Base-by-base conservation (phyloP, 1,140 invertebrate species). In the Penaeus chinensis region DNA sequence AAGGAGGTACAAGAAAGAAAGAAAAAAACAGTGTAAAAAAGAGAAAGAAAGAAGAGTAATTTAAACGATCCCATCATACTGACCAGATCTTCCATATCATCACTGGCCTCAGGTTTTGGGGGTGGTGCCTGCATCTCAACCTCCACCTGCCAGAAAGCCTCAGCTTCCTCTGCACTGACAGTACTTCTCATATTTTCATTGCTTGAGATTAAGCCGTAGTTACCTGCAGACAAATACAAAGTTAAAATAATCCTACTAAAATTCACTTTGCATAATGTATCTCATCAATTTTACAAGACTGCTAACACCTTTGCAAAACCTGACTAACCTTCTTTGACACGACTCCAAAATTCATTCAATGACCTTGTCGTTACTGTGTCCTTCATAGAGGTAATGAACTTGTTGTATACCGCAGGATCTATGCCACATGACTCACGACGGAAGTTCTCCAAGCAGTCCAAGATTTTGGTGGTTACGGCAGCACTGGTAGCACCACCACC, bases 331-430 rank as follows among this genome's bases (percentile, higher is more conserved):
- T 87, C 86, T 65, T 87, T 87, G 37, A 87, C 62, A 19, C 61
- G 47, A 61, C 77, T 42, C 86, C 86, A 87, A 18, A 87, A 60
- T 20, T 77, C 32, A 37, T 78, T 27, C 20, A 78, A 22, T 65
- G 71, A 83, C 61, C 71, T 20, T 37, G 22, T 32, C 10, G 42
- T 66, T 13, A 87, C 86, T 27, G 37, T 37, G 5, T 82, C 69
- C 77, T 87, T 87, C 24, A 87, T 32, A 24, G 11, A 1, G 20
- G 71, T 13, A 27, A 83, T 24, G 47, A 87, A 82, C 54, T 65
- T 77, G 24, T 87, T 87, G 71, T 83, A 87, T 8, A 79, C 54
- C 42, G 86, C 27, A 11, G 86, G 86, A 76, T 87, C 80, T 20
- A 87, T 87, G 10, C 69, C 65, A 62, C 54, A 60, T 3, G 86